Base-by-base conservation (phyloP, 1,140 invertebrate genomes). In the Drosophila rhopaloa region DNA sequence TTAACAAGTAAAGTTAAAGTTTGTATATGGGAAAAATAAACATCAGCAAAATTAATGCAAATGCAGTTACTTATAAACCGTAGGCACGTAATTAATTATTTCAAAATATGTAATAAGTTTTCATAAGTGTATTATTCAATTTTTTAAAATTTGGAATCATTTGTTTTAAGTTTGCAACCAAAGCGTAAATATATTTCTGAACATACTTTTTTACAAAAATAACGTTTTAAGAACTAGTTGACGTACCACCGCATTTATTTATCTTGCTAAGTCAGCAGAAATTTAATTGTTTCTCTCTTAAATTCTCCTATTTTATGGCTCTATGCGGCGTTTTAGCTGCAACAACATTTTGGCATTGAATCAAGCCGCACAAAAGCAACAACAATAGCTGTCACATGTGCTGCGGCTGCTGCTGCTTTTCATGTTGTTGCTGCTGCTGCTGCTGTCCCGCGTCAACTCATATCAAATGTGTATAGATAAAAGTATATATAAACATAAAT, bases 331-430 rank as follows among this genome's bases (percentile, higher is more conserved):
- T 79, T 79, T 79, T 75, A 58, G 56, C 46, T 51, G 56, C 48
- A 55, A 71, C 81, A 76, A 84, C 67, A 65, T 78, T 86, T 85
- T 75, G 81, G 56, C 67, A 66, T 70, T 70, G 60, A 81, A 73
- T 41, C 68, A 72, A 63, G 56, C 29, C 40, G 5, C 46, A 48
- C 60, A 62, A 61, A 24, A 51, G 16, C 51, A 51, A 27, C 35
- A 57, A 58, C 54, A 57, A 67, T 38, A 74, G 38, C 55, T 61
- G 73, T 54, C 73, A 76, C 74, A 76, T 76, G 37, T 76, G 74
- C 47, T 75, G 54, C 35, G 60, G 46, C 71, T 37, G 54, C 44
- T 41, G 9, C 9, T 10, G 24, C 46, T 9, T 11, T 37, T 50
- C 14, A 38, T 48, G 54, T 48, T 61, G 66, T 10, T 41, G 35